phyloP scores from a whole-genome alignment of 2,797 vertebrate genomes.

The Thaleichthys pacificus region DNA sequence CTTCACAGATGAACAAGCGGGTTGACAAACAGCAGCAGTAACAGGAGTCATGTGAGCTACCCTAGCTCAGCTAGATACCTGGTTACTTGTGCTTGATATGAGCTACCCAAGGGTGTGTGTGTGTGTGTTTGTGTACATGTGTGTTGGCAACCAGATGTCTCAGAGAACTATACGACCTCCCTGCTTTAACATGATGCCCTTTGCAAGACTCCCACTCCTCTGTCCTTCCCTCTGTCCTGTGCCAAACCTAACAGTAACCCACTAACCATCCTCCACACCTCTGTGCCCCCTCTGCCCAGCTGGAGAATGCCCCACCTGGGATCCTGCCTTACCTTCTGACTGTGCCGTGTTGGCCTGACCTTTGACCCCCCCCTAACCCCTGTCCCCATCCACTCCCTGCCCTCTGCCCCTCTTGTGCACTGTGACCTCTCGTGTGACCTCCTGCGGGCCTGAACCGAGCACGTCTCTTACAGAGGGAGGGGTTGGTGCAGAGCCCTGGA shows the following conservation, averaged over 20 bases:
- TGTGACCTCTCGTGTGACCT: conserved; percentile 48
- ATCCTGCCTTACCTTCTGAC: conserved; percentile 35
- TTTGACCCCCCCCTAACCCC: conserved; percentile 27
- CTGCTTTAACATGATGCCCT: conserved; percentile 27
- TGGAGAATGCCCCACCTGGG: conserved; percentile 27
- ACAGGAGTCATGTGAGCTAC: no score
- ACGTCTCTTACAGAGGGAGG: conserved; percentile 76
- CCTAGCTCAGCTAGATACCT: background rate
- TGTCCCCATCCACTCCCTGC: background rate
- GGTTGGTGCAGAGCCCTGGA: conserved; percentile 59
- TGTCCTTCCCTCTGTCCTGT: conserved; percentile 14
- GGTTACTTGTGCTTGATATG: background rate
- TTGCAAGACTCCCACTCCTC: conserved; percentile 25
- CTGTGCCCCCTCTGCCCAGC: conserved; percentile 36
- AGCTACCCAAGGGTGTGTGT: background rate
- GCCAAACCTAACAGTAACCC: conserved; percentile 14
- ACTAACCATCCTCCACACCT: conserved; percentile 14
- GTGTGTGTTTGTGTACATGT: background rate
- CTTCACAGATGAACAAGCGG: no score
- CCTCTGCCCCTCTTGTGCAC: background rate
- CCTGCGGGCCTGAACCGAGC: conserved; percentile 66
- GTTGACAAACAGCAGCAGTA: no score
- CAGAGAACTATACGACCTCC: conserved; percentile 60
- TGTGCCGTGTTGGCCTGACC: conserved; percentile 6
- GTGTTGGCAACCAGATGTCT: conserved; percentile 35